Percentiles rank a stretch among this genome's conserved stretches.
phyloP scores from a whole-genome alignment of 2,888 invertebrate genomes.

The Pediacus dermestoides region DNA sequence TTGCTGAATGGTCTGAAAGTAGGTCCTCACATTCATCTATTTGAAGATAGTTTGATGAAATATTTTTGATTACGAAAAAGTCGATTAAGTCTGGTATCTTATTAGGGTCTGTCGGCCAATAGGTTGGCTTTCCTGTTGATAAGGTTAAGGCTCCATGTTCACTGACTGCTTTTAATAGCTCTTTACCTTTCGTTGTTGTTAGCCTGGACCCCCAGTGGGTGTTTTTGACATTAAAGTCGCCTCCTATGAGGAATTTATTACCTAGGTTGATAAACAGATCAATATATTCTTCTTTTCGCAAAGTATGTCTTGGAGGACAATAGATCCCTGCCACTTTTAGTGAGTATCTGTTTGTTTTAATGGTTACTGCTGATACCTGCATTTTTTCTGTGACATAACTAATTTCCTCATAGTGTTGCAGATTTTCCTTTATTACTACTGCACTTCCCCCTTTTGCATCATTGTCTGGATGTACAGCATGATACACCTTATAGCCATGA shows the following conservation, averaged over 20 bases:
- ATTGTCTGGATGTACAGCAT: too few relatives aligned
- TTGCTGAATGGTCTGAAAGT: too few relatives aligned
- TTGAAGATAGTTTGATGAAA: constrained; percentile 11
- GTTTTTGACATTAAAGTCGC: too few relatives aligned
- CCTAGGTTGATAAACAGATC: constrained; percentile 17
- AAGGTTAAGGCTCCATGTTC: constrained; percentile 5
- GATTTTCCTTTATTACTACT: constrained; percentile 6
- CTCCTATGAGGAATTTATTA: constrained; percentile 6
- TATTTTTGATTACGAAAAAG: constrained; percentile 14
- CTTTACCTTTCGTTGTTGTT: constrained; percentile 4
- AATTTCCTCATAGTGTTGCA: constrained; percentile 4
- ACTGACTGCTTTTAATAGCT: too few relatives aligned
- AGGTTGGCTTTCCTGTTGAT: constrained; percentile 8
- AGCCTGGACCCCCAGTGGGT: constrained; percentile 4
- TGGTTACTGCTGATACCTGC: constrained; percentile 8
- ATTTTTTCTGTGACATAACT: constrained; percentile 4
- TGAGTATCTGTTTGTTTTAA: constrained; percentile 3
- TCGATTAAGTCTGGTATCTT: constrained; percentile 10
- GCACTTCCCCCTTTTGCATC: too few relatives aligned
- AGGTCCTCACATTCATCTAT: too few relatives aligned
- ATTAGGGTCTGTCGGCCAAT: constrained; percentile 3
- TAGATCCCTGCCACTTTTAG: constrained; percentile 16
- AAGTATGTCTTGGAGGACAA: constrained; percentile 27
- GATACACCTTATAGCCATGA: too few relatives aligned
- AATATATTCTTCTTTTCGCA: constrained; percentile 19